A percentile compares a stretch with the other conserved stretches of the same genome.
Evolutionary conservation across 2,888 invertebrate genomes (phyloP).

Genomic region (Hydrotaea diabolus): DNA sequence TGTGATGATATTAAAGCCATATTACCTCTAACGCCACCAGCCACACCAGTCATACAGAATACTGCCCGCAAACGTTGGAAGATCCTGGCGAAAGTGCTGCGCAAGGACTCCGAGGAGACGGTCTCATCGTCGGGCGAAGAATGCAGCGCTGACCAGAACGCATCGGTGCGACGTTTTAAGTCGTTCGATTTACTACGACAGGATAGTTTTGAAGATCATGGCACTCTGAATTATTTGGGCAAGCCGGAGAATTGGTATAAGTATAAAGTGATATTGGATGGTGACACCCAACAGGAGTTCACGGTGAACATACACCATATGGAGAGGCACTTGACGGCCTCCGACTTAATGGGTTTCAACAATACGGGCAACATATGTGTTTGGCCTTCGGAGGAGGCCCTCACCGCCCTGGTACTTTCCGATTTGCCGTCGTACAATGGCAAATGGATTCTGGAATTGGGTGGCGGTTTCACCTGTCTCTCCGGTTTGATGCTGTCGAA

Average conservation of each 20-base stretch:
- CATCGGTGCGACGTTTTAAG: constrained; percentile 83
- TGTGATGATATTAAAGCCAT: constrained; percentile 69
- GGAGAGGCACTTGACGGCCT: constrained; percentile 85
- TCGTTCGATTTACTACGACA: constrained; percentile 83
- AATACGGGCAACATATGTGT: constrained; percentile 91
- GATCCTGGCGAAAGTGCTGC: constrained; percentile 85
- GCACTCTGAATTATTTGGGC: constrained; percentile 79
- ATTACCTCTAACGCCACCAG: constrained; percentile 78
- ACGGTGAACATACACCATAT: constrained; percentile 84
- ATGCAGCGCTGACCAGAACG: constrained; percentile 79
- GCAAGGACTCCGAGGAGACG: constrained; percentile 80
- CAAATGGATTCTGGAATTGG: constrained; percentile 88
- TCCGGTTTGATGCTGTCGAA: constrained; percentile 88
- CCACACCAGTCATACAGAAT: constrained; percentile 76
- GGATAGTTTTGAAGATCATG: constrained; percentile 80
- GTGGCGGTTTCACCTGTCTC: constrained; percentile 92
- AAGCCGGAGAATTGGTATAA: constrained; percentile 84
- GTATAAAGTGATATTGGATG: constrained; percentile 82
- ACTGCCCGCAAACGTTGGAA: constrained; percentile 87
- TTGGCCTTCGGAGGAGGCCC: constrained; percentile 90
- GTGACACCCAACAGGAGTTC: constrained; percentile 79
- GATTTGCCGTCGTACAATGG: constrained; percentile 85
- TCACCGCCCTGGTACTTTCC: constrained; percentile 86
- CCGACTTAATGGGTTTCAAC: constrained; percentile 89
- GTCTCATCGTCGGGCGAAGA: constrained; percentile 78